Percentiles rank a stretch among this genome's conserved stretches.
phyloP scores from a whole-genome alignment of 2,888 invertebrate genomes.

The Eretmocerus hayati region DNA sequence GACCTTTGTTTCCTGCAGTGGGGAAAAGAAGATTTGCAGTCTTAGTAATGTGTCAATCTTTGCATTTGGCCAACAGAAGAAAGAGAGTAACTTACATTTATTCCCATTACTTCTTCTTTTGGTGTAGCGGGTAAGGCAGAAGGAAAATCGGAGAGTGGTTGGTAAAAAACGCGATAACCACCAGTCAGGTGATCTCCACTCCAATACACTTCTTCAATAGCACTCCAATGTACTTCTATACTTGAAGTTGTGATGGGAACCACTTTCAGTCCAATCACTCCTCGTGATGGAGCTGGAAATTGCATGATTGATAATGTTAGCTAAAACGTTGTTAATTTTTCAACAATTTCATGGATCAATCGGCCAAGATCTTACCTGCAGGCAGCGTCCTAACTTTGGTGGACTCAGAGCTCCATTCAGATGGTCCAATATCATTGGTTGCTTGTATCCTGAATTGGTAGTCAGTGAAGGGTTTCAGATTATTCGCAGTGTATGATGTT shows the following conservation, averaged over 20 bases:
- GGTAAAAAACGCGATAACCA: conserved; percentile 83
- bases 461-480: conserved; percentile 77
- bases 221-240: conserved; percentile 86
- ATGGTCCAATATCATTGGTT: conserved; percentile 92
- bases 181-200: conserved; percentile 83
- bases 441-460: conserved; percentile 92
- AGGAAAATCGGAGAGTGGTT: conserved; percentile 82
- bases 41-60: too few species aligned
- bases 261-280: conserved; percentile 74
- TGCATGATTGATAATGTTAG: background rate
- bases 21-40: background rate
- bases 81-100: conserved; percentile 53
- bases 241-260: conserved; percentile 92
- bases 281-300: conserved; percentile 70
- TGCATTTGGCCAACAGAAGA: background rate
- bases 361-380: conserved; percentile 58
- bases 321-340: too few species aligned
- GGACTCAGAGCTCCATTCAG: conserved; percentile 84
- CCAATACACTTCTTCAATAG: conserved; percentile 72
- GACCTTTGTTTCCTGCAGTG: conserved; percentile 58
- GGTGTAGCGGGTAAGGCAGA: conserved; percentile 76
- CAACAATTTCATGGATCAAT: too few species aligned
- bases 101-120: conserved; percentile 76
- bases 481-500: conserved; percentile 79
- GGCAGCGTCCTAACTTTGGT: conserved; percentile 80